Evolutionary conservation across 2,797 vertebrate species (phyloP), one percentile per base, ranked within the genome.

Genomic region (Coccyzus lansbergi): DNA sequence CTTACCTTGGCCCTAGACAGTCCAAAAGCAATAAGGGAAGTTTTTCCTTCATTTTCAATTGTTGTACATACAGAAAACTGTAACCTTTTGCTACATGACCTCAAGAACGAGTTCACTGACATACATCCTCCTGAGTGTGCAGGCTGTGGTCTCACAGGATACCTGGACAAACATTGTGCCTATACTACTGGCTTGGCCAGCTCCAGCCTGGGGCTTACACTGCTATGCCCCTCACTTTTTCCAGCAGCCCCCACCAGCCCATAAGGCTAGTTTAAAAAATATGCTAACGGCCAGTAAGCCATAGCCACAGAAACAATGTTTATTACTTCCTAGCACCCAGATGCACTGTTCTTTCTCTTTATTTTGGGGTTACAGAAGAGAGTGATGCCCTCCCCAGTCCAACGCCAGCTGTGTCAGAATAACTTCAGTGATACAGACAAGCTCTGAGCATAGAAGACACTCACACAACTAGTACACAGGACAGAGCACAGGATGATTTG

Each of bases 381-480:
- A 40, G 16, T 1, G 1, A 58, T 31, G 52, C 4, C 31, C 38
- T 75, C 16, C 42, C 42, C 38, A 49, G 60, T 28, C 67, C 48
- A 26, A 5, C 1, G 18, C 15, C 3, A 0, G 34, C 17, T 0
- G 0, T 7, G 29, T 51, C 60, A 55, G 42, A 42, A 83, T 22
- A 22, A 46, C 48, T 36, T 12, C 4, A 8, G 49, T 38, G 34
- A 76, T 34, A 31, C 3, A 16, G 33, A 53, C 15, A 42, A n/a
- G 2, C 65, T 62, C 63, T 18, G 15, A 83, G 36, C 29, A 21
- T 0, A 10, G 0, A 0, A 22, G 44, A 59, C 48, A 69, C 20
- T 56, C 68, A 63, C 15, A n/a, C 4, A 74, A 9, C n/a, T 24
- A 21, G 15, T 52, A 20, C 49, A 56, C 1, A 3, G 12, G 44